Conservation (phyloP, 2,113 vertebrate genomes). For the Oenanthe oenanthe region DNA sequence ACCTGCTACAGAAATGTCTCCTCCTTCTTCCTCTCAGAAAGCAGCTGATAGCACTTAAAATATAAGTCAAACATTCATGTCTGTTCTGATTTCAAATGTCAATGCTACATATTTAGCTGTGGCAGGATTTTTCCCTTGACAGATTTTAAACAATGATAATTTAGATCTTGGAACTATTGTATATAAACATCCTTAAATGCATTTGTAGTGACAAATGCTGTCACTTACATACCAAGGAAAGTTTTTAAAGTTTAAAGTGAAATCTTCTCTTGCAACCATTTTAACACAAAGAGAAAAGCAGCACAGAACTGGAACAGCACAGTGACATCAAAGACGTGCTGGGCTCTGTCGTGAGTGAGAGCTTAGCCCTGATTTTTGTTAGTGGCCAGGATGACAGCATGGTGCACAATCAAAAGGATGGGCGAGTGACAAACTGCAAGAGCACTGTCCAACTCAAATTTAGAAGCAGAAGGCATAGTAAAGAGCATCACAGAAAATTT, state of each 20-base stretch:
- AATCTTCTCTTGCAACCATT: constrained; percentile 40
- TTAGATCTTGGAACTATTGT: constrained; percentile 61
- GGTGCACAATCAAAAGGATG: not conserved
- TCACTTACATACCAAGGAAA: constrained; percentile 13
- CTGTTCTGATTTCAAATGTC: constrained; percentile 52
- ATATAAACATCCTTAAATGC: constrained; percentile 42
- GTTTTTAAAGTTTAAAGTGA: constrained; percentile 48
- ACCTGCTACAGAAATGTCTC: constrained; percentile 38
- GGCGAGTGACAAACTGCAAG: not conserved
- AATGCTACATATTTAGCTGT: constrained; percentile 29
- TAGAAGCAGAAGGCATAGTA: not conserved
- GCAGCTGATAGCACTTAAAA: constrained; percentile 31
- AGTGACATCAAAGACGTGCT: not conserved
- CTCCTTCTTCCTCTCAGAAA: not conserved
- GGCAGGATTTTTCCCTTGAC: constrained; percentile 45
- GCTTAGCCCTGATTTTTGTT: not conserved
- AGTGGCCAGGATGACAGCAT: not conserved
- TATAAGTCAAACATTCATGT: not conserved
- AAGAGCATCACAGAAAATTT: not conserved
- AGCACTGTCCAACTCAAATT: not conserved
- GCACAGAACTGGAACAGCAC: not conserved
- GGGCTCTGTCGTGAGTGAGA: not conserved
- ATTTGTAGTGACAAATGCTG: constrained; percentile 54
- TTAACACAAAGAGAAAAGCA: not conserved
- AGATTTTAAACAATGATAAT: constrained; percentile 64